Base-by-base conservation (phyloP, 2,797 vertebrate genomes). In the Galaxias olidus region DNA sequence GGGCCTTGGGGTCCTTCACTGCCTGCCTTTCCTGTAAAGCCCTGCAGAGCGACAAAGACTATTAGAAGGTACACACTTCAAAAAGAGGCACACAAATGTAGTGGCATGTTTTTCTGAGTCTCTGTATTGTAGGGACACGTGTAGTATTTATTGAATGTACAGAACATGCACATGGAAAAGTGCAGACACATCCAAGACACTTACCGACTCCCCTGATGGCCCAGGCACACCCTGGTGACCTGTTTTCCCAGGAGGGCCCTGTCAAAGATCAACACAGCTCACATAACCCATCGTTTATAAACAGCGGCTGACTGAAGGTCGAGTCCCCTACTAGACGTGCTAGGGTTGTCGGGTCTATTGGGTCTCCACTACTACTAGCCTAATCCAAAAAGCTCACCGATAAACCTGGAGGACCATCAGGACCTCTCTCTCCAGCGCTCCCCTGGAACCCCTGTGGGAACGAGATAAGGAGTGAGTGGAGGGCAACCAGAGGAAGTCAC, bases 1-100 rank as follows among this genome's bases (percentile, higher is more conserved):
- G 88, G 85, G 70, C 95, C 95, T 78, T 97, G 95, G 0, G 87
- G 90, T 76, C 95, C 95, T 59, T 93, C 92, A 0, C 51, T 14
- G 66, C 95, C 95, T 1, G 89, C 78, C 66, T 95, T 94, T 54
- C 95, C 95, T 59, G 86, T 86, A 59, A 95, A 90, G 44, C 95
- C 95, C 95, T 97, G 77, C 20, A 81, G 20, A 60, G 51, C 30
- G 40, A 68, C 43, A 75, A 46, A 30, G 6, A 30, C 30, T 30
- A 30, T 30, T 2, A 30, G 30, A 30, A n/a, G n/a, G n/a, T n/a
- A 30, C 30, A 6, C 2, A 30, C 30, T 6, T 30, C 30, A 30
- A 30, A 30, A 30, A 30, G 30, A 30, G 30, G 30, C 30, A 6
- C 30, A 30, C 2, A 30, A 30, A 30, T 30, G 30, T 30, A 30